Evolutionary conservation across 2,113 vertebrate species (phyloP).

Genomic region (Halichoerus grypus): DNA sequence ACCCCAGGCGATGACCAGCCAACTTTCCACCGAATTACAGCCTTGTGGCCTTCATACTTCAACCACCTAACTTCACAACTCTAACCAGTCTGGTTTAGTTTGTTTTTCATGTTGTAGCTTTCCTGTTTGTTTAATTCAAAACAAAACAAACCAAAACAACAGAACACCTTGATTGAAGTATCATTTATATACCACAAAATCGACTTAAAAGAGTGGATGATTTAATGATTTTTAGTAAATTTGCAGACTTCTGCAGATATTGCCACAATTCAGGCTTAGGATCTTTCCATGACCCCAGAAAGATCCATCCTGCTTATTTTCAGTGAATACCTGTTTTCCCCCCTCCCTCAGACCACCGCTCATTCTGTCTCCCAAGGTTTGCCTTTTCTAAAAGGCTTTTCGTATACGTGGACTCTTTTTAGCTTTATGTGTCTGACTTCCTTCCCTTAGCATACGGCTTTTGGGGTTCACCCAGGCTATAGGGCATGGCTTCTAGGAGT

Average conservation of each 20-base stretch:
- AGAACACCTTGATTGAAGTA: not conserved
- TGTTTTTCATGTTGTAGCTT: not conserved
- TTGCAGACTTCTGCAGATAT: not conserved
- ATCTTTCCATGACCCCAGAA: not conserved
- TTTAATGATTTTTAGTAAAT: not conserved
- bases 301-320: not conserved
- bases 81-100: too few species aligned
- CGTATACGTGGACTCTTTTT: not conserved
- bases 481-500: rapidly evolving
- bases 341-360: not conserved
- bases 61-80: not conserved
- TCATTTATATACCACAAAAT: not conserved
- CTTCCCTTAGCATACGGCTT: rapidly evolving
- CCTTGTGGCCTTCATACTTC: not conserved
- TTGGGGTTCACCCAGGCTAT: rapidly evolving
- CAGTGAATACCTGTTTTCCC: not conserved
- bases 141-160: not conserved
- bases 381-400: not conserved
- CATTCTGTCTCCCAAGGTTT: too few species aligned
- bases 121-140: not conserved
- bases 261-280: not conserved
- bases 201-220: too few species aligned
- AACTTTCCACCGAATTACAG: rapidly evolving
- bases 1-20: rapidly evolving
- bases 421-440: not conserved